Evolutionary conservation across 2,113 vertebrate genomes (phyloP).

Genomic region (Eurypyga helias): DNA sequence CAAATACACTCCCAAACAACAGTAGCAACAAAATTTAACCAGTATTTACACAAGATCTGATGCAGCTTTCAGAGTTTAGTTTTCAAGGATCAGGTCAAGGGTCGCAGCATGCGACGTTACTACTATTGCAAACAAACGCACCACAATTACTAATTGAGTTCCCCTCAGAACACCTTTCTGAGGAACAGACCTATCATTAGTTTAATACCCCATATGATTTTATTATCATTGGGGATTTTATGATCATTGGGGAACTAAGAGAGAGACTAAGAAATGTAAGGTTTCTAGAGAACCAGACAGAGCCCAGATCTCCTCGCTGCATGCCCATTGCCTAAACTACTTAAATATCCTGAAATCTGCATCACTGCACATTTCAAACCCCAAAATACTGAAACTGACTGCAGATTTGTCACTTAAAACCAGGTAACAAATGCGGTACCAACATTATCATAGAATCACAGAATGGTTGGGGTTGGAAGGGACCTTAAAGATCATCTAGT

Average conservation of each 20-base stretch:
- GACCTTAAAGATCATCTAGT: too few species aligned
- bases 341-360: neutral
- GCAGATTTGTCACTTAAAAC: neutral
- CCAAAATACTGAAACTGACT: neutral
- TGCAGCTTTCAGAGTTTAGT: neutral
- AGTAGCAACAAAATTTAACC: too few species aligned
- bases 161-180: neutral
- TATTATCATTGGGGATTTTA: neutral
- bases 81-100: neutral
- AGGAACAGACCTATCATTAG: neutral
- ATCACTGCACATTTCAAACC: neutral
- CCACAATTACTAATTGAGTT: neutral
- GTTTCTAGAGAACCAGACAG: neutral
- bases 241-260: neutral
- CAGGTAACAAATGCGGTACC: neutral
- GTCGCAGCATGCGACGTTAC: neutral
- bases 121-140: neutral
- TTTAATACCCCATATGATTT: neutral
- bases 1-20: neutral
- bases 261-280: neutral
- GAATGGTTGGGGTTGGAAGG: too few species aligned
- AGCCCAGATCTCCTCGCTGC: neutral
- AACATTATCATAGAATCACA: neutral
- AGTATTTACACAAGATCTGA: neutral
- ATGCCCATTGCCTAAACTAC: neutral